A percentile compares a stretch with the other conserved stretches of the same genome.
These are phyloP conservation scores for Margarornis squamiger DNA, from an alignment of 2,797 vertebrate genomes.

Conservation along the genomic window DNA sequence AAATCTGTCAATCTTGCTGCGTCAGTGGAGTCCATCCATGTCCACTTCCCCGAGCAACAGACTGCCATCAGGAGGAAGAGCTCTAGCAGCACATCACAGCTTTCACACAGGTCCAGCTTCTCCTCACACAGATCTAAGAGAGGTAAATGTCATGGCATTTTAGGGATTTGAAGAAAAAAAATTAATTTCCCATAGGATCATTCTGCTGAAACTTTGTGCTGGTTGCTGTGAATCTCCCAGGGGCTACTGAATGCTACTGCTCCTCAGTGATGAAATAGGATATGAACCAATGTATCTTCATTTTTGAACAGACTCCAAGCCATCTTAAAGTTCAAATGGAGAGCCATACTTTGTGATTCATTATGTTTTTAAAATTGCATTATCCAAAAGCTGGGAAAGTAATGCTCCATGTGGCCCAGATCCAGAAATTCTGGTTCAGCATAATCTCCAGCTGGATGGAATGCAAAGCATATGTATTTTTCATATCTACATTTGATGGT, in stretches of 20 bases:
- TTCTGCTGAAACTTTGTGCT: background rate
- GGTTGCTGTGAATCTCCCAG: background rate
- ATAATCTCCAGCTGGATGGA: background rate
- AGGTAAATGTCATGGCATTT: constrained; percentile 75
- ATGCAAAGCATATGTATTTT: constrained; percentile 22
- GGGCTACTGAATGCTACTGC: background rate
- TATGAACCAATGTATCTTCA: background rate
- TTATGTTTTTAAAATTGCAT: background rate
- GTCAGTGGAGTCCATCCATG: constrained; percentile 85
- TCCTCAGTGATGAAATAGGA: background rate
- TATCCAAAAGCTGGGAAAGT: constrained; percentile 17
- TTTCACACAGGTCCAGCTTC: constrained; percentile 85
- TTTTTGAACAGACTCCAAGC: background rate
- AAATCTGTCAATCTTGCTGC: constrained; percentile 87
- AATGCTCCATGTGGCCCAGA: background rate
- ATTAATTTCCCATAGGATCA: background rate
- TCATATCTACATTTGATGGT: background rate
- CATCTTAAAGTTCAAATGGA: constrained; percentile 27
- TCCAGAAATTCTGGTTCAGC: constrained; percentile 11
- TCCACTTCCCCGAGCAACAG: constrained; percentile 85
- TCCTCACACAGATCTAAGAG: constrained; percentile 88
- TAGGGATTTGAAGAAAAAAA: background rate
- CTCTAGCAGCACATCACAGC: constrained; percentile 84
- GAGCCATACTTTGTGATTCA: constrained; percentile 30
- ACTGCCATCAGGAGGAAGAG: constrained; percentile 86